phyloP scores from a whole-genome alignment of 2,797 vertebrate genomes.

The Amphiprion clarkii region DNA sequence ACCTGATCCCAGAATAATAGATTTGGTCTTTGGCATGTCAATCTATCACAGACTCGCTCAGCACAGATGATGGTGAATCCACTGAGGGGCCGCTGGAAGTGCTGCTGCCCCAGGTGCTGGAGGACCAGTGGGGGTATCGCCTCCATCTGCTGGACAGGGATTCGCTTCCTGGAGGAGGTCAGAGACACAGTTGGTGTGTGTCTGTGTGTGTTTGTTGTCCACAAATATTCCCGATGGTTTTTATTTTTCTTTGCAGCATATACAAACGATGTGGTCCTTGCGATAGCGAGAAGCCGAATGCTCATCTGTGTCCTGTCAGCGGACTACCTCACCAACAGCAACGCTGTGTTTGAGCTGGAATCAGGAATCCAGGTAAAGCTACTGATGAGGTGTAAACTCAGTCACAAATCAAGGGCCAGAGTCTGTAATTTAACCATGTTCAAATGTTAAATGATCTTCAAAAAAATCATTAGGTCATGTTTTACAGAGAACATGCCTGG shows the following conservation, averaged over 20 bases:
- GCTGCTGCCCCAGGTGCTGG: conserved; percentile 87
- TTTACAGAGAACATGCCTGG: too few species aligned
- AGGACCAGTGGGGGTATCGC: conserved; percentile 89
- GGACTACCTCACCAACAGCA: conserved; percentile 82
- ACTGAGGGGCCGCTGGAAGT: conserved; percentile 53
- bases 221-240: background rate
- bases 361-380: conserved; percentile 80
- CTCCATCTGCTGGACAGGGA: conserved; percentile 92
- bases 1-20: too few species aligned
- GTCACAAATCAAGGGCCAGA: too few species aligned
- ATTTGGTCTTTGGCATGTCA: background rate
- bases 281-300: conserved; percentile 88
- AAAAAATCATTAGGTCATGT: too few species aligned
- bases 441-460: too few species aligned
- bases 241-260: conserved; percentile 83
- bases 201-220: conserved; percentile 8
- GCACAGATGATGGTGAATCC: background rate
- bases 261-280: conserved; percentile 87
- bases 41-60: conserved; percentile 6
- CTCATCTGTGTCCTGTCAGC: conserved; percentile 89
- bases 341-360: conserved; percentile 89
- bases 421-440: too few species aligned
- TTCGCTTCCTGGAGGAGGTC: conserved; percentile 92
- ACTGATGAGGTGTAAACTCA: too few species aligned
- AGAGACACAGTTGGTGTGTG: conserved; percentile 27